Conservation (phyloP, 2,888 invertebrate genomes). For the Lacanobia oleracea region DNA sequence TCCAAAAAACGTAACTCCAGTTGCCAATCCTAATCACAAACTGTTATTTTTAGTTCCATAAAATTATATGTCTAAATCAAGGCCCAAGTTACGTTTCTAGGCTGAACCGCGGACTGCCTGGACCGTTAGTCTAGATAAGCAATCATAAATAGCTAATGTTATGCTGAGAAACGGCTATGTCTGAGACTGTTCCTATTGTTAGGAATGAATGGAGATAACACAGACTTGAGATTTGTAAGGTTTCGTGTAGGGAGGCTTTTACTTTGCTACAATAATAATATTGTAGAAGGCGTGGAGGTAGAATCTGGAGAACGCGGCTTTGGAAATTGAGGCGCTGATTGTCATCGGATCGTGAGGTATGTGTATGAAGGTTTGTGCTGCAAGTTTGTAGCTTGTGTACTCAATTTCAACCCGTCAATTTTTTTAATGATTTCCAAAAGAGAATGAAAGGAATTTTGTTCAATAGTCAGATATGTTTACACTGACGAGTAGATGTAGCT, state of each 20-base stretch:
- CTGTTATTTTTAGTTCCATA: slow-evolving; percentile 46
- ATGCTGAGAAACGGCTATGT: slow-evolving; percentile 63
- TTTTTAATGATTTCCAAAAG: no score
- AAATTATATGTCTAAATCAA: slow-evolving; percentile 64
- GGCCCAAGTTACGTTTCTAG: slow-evolving; percentile 60
- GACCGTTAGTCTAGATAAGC: slow-evolving; percentile 66
- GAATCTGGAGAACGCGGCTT: slow-evolving; percentile 26
- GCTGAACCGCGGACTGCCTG: slow-evolving; percentile 56
- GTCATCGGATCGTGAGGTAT: slow-evolving; percentile 32
- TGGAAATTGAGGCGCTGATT: slow-evolving; percentile 22
- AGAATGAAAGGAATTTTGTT: no score
- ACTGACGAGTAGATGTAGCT: no score
- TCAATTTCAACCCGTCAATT: no score
- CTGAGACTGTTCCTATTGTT: slow-evolving; percentile 65
- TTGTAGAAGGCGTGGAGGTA: slow-evolving; percentile 44
- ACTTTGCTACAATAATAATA: slow-evolving; percentile 60
- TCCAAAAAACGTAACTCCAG: neutral
- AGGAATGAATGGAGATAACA: slow-evolving; percentile 64
- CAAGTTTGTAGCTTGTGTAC: neutral
- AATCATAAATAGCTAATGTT: slow-evolving; percentile 69
- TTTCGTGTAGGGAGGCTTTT: slow-evolving; percentile 59
- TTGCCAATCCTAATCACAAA: slow-evolving; percentile 7
- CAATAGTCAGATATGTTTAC: no score
- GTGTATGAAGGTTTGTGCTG: neutral
- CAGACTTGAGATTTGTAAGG: slow-evolving; percentile 54